These are phyloP conservation scores for Belonocnema kinseyi DNA, from an alignment of 1,140 invertebrate species.

Conservation along the genomic window DNA sequence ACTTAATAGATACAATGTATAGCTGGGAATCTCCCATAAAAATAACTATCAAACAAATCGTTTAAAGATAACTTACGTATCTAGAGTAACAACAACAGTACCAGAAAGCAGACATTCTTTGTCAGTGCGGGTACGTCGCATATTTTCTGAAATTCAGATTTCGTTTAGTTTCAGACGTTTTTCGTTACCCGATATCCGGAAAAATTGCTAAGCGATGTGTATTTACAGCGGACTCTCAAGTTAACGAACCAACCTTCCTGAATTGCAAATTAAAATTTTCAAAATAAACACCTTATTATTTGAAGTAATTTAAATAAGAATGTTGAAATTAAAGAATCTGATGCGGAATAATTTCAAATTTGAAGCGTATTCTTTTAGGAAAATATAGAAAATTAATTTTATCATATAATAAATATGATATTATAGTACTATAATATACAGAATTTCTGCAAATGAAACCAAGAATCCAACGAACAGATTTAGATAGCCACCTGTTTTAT, in stretches of 20 bases:
- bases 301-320: background rate
- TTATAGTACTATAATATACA: no score
- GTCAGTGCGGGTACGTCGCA: background rate
- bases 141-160: constrained; percentile 6
- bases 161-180: background rate
- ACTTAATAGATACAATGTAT: constrained; percentile 40
- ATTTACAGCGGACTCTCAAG: constrained; percentile 1
- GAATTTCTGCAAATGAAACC: no score
- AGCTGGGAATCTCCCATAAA: constrained; percentile 45
- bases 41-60: constrained; percentile 55
- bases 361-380: no score
- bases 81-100: constrained; percentile 55
- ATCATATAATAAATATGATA: no score
- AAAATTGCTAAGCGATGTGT: constrained; percentile 22
- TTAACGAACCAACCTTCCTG: background rate
- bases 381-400: no score
- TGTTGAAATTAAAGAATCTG: no score
- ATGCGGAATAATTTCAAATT: no score
- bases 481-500: no score
- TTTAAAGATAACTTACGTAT: constrained; percentile 48
- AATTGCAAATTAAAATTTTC: background rate
- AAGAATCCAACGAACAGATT: no score
- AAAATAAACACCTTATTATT: background rate
- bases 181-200: background rate
- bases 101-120: constrained; percentile 43